These are phyloP conservation scores for Aegotheles bennettii DNA, from an alignment of 2,113 vertebrate species.

Conservation along the genomic window DNA sequence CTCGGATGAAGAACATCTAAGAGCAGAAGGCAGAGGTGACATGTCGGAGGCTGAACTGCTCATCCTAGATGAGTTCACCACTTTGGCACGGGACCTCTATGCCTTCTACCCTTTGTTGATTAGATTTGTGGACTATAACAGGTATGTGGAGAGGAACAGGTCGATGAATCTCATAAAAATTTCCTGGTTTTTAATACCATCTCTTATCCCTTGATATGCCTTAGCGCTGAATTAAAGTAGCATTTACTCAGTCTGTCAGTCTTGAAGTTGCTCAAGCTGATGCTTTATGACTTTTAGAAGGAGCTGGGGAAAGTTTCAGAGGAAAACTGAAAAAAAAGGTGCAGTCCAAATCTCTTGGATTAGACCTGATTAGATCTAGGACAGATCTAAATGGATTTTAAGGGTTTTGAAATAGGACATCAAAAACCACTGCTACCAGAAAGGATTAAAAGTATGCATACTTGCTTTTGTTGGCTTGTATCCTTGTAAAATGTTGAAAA, in stretches of 20 bases:
- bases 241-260: not conserved
- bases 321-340: not conserved
- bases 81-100: constrained; percentile 91
- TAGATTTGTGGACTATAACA: constrained; percentile 96
- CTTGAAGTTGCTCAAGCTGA: not conserved
- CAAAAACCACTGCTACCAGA: not conserved
- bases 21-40: constrained; percentile 91
- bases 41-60: constrained; percentile 96
- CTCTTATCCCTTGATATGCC: not conserved
- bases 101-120: constrained; percentile 97
- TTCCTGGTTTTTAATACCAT: not conserved
- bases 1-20: constrained; percentile 90
- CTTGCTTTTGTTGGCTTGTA: not conserved
- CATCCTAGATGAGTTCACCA: constrained; percentile 93
- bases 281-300: not conserved
- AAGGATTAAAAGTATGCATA: not conserved
- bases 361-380: not conserved
- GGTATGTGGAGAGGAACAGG: constrained; percentile 70
- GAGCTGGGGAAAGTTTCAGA: not conserved
- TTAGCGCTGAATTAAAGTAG: not conserved
- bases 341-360: not conserved
- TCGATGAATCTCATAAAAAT: not conserved
- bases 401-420: not conserved
- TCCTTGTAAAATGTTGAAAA: not conserved
- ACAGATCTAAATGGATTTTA: not conserved